phyloP scores from a whole-genome alignment of 2,113 vertebrate genomes.

The Amazona vittata region DNA sequence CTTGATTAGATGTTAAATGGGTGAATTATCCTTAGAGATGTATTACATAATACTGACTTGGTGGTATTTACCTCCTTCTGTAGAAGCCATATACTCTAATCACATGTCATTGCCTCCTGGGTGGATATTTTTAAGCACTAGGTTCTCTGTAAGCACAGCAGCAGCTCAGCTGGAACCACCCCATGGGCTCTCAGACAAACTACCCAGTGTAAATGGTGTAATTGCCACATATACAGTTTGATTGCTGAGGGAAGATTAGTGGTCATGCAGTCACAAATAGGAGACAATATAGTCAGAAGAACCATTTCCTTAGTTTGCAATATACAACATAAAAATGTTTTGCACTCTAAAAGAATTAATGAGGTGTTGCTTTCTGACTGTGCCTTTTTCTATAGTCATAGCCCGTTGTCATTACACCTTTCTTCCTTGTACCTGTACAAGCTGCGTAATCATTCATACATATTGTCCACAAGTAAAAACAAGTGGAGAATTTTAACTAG shows the following conservation, averaged over 20 bases:
- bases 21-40: not conserved
- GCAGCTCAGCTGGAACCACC: not conserved
- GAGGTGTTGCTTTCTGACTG: constrained; percentile 16
- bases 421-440: constrained; percentile 30
- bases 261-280: constrained; percentile 7
- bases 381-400: constrained; percentile 1
- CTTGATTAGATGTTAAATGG: not conserved
- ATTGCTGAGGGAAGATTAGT: constrained; percentile 18
- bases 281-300: not conserved
- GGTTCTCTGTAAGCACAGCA: not conserved
- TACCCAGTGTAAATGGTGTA: not conserved
- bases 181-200: not conserved
- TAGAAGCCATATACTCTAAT: not conserved
- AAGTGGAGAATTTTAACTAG: constrained; percentile 3
- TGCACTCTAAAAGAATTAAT: not conserved
- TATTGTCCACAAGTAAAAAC: constrained; percentile 28
- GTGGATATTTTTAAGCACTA: not conserved
- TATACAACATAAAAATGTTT: constrained; percentile 14
- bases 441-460: not conserved
- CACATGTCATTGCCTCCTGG: not conserved
- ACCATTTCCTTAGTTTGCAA: not conserved
- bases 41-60: not conserved
- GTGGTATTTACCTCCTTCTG: not conserved
- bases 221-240: not conserved
- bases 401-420: not conserved